phyloP scores from a whole-genome alignment of 2,113 vertebrate genomes.

The Tricholaema leucomelas region DNA sequence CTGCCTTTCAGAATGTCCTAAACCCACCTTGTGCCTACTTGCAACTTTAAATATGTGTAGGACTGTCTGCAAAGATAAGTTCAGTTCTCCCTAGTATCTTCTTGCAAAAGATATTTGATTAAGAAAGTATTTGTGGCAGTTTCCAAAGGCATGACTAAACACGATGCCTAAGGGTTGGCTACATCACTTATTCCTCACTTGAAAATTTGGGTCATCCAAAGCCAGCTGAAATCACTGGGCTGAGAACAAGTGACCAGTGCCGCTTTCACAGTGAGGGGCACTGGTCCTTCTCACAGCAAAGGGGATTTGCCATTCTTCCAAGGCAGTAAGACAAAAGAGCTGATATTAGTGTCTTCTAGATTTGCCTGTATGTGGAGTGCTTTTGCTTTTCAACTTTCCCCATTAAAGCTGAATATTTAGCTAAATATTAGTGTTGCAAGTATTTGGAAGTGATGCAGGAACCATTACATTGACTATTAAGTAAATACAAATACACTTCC shows the following conservation, averaged over 20 bases:
- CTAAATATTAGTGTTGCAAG: neutral
- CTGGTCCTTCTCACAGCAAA: neutral
- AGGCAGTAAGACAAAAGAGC: neutral
- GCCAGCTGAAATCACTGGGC: neutral
- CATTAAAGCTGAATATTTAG: neutral
- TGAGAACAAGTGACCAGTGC: neutral
- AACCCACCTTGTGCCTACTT: neutral
- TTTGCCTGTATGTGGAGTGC: neutral
- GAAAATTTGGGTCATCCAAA: neutral
- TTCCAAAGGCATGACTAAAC: conserved; percentile 3
- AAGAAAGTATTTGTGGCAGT: neutral
- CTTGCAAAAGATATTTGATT: neutral
- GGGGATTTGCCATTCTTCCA: neutral
- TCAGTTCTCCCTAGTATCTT: neutral
- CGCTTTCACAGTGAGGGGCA: rapidly evolving
- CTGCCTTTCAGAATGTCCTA: conserved; percentile 3
- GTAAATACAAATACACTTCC: neutral
- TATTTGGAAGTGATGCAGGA: neutral
- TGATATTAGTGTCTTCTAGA: neutral
- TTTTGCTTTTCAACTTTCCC: neutral
- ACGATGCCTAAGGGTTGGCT: neutral
- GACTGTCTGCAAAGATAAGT: neutral
- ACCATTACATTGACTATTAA: neutral
- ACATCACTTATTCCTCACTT: neutral
- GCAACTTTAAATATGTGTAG: neutral